Conservation (phyloP, 2,113 vertebrate species). For the Eidolon helvum region DNA sequence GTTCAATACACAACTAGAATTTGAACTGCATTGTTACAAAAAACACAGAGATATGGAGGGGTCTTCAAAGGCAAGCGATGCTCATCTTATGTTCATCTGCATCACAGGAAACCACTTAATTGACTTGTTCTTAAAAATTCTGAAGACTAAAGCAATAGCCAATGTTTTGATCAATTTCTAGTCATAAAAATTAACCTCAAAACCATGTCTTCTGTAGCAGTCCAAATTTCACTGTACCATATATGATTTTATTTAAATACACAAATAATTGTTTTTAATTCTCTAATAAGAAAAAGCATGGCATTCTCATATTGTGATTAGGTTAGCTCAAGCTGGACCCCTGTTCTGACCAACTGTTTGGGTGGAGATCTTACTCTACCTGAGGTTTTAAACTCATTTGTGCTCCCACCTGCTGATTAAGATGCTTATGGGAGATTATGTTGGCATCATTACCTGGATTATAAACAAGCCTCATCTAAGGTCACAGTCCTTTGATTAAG, state of each 20-base stretch:
- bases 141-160: background rate
- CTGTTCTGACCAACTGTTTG: background rate
- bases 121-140: background rate
- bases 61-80: background rate
- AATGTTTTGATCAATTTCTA: background rate
- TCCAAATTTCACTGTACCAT: background rate
- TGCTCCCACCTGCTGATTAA: background rate
- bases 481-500: background rate
- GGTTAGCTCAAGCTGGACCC: background rate
- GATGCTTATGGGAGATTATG: background rate
- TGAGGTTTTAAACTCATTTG: background rate
- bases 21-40: background rate
- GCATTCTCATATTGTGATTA: background rate
- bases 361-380: background rate
- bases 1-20: background rate
- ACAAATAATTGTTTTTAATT: constrained; percentile 23
- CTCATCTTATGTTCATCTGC: background rate
- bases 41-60: background rate
- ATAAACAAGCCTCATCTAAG: background rate
- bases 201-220: background rate
- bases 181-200: background rate
- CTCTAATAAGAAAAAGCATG: background rate
- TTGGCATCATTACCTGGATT: background rate
- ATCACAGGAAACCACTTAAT: background rate
- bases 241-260: background rate